A percentile compares a stretch with the other conserved stretches of the same genome.
phyloP scores from a whole-genome alignment of 1,140 invertebrate species.

The Penaeus vannamei region DNA sequence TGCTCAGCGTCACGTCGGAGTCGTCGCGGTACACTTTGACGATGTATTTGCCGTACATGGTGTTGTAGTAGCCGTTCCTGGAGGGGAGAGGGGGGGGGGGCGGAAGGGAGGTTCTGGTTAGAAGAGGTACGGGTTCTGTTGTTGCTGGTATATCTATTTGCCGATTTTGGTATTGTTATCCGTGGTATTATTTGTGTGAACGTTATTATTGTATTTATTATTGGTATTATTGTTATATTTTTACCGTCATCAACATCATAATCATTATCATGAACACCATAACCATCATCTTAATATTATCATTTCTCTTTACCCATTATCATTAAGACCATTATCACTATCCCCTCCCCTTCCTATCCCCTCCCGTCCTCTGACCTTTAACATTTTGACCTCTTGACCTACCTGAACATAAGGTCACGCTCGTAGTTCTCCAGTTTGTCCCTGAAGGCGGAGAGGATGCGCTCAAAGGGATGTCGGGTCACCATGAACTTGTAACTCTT shows the following conservation, averaged over 20 bases:
- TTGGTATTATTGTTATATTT: too few species aligned
- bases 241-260: too few species aligned
- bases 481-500: constrained; percentile 62
- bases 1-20: constrained; percentile 6
- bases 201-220: too few species aligned
- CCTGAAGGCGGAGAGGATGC: constrained; percentile 60
- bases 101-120: not conserved
- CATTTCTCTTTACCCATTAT: too few species aligned
- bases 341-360: too few species aligned
- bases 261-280: too few species aligned
- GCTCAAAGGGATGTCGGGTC: constrained; percentile 61
- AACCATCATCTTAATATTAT: too few species aligned
- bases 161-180: too few species aligned
- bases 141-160: too few species aligned
- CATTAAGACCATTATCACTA: too few species aligned
- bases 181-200: too few species aligned
- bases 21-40: constrained; percentile 52
- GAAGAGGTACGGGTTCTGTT: not conserved
- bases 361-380: too few species aligned
- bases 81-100: constrained; percentile 16
- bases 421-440: constrained; percentile 65
- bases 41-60: constrained; percentile 62
- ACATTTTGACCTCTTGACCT: not conserved
- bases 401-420: constrained; percentile 65
- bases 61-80: constrained; percentile 66